These are phyloP conservation scores for Terrapene triunguis DNA, from an alignment of 2,113 vertebrate genomes.

Conservation along the genomic window DNA sequence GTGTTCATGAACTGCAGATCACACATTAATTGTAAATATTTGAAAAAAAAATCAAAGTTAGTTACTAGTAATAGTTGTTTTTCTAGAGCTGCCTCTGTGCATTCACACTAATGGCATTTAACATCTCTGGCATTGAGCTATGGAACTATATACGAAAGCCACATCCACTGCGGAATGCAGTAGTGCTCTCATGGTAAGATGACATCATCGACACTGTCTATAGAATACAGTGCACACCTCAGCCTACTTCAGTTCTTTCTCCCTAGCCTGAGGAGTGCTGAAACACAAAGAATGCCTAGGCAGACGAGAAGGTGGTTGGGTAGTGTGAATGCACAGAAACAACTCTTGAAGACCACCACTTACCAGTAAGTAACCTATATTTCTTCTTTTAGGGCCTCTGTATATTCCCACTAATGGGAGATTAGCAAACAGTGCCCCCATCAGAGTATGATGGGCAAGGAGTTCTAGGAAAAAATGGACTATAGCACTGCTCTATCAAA, in stretches of 20 bases:
- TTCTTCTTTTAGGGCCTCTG: not conserved
- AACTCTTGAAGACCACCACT: not conserved
- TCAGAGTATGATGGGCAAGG: not conserved
- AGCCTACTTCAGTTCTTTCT: not conserved
- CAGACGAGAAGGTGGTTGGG: not conserved
- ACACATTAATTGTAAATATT: not conserved
- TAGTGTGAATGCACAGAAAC: not conserved
- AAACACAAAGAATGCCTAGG: not conserved
- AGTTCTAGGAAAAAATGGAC: not conserved
- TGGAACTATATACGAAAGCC: not conserved
- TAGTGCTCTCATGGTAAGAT: not conserved
- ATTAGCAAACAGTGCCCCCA: not conserved
- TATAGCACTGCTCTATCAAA: not conserved
- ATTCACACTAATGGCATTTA: not conserved
- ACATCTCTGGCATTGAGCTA: not conserved
- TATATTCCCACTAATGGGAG: not conserved
- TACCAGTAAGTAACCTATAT: not conserved
- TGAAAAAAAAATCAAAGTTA: not conserved
- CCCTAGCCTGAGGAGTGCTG: rapidly evolving
- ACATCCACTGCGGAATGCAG: not conserved
- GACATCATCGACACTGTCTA: not conserved
- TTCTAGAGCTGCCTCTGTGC: not conserved
- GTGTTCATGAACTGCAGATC: not conserved
- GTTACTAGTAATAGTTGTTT: not conserved
- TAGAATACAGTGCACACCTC: not conserved